A percentile compares a stretch with the other conserved stretches of the same genome.
These are phyloP conservation scores for Masnerella sp. DNA, from an alignment of 2,888 invertebrate species.

Conservation along the genomic window DNA sequence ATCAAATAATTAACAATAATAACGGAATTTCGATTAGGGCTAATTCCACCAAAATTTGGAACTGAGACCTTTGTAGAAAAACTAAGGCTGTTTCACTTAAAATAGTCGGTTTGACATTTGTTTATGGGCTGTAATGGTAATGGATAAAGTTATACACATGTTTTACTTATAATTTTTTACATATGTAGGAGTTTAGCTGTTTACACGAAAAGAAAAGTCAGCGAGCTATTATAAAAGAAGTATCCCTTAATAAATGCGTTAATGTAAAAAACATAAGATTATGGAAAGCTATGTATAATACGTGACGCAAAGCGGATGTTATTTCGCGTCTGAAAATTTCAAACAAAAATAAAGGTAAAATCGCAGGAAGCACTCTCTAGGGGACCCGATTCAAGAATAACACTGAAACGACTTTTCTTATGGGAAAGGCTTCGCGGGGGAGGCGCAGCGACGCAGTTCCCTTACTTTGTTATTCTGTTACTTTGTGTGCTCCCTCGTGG, in stretches of 20 bases:
- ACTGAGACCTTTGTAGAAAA: too few species aligned
- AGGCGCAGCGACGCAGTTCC: slow-evolving; percentile 38
- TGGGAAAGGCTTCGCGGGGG: slow-evolving; percentile 43
- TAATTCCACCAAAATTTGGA: too few species aligned
- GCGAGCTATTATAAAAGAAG: background rate
- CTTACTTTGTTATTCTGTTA: slow-evolving; percentile 55
- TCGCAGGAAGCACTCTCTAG: slow-evolving; percentile 55
- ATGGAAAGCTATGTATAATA: slow-evolving; percentile 31
- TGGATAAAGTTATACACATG: too few species aligned
- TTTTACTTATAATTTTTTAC: too few species aligned
- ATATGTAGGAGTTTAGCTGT: background rate
- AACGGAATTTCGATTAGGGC: too few species aligned
- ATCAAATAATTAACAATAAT: too few species aligned
- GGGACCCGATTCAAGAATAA: slow-evolving; percentile 59
- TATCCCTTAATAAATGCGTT: slow-evolving; percentile 11
- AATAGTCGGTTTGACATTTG: too few species aligned
- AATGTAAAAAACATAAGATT: slow-evolving; percentile 39
- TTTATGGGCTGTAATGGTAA: too few species aligned
- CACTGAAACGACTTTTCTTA: slow-evolving; percentile 60
- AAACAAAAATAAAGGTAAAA: slow-evolving; percentile 53
- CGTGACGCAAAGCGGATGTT: slow-evolving; percentile 31
- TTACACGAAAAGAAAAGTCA: background rate
- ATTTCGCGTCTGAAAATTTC: slow-evolving; percentile 51
- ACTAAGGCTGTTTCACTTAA: too few species aligned
- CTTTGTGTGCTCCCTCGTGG: slow-evolving; percentile 60